These are phyloP conservation scores for Mnemiopsis leidyi DNA, from an alignment of 37 sponge, comb jelly and placozoan species.

Conservation along the genomic window DNA sequence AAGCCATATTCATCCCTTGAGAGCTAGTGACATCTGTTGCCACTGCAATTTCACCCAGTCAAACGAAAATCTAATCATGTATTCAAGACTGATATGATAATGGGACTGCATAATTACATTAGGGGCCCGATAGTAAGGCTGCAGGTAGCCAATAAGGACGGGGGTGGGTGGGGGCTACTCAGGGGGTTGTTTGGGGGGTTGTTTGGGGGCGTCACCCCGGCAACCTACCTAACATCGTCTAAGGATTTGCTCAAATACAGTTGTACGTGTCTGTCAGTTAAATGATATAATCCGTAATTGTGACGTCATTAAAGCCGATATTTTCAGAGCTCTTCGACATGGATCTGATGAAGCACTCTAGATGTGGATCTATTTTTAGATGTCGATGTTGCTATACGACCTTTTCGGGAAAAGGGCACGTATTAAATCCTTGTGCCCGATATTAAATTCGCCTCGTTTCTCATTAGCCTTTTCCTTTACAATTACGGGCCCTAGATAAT, in stretches of 20 bases:
- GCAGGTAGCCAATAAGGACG: not conserved
- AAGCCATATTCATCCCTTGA: too few relatives aligned
- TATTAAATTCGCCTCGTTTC: too few relatives aligned
- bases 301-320: not conserved
- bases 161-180: not conserved
- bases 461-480: too few relatives aligned
- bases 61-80: not conserved
- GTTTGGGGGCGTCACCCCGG: not conserved
- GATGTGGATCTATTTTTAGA: too few relatives aligned
- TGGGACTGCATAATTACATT: not conserved
- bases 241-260: too few relatives aligned
- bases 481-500: too few relatives aligned
- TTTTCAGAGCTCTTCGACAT: not conserved
- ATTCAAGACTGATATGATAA: not conserved
- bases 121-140: not conserved
- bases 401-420: not conserved
- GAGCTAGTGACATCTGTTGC: not conserved
- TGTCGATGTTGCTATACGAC: too few relatives aligned
- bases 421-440: too few relatives aligned
- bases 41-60: not conserved
- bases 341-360: not conserved
- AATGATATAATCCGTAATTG: not conserved
- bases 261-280: not conserved
- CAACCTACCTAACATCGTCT: not conserved
- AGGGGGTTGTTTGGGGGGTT: too few relatives aligned